Evolutionary conservation across 2,797 vertebrate species (phyloP).

Genomic region (Gallinago nigripennis): DNA sequence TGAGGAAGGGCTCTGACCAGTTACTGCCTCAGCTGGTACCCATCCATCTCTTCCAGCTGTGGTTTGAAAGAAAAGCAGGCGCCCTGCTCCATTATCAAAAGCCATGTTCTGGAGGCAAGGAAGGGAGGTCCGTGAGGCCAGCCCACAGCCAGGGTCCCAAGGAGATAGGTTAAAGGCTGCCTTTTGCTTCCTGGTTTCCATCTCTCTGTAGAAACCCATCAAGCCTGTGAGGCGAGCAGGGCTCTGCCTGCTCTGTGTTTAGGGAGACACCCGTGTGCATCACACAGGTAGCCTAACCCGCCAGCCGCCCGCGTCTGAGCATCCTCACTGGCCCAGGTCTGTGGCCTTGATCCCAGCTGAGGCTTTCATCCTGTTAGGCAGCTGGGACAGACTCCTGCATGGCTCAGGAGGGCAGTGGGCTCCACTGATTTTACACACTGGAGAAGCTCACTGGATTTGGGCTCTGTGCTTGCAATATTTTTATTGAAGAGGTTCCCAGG

Average conservation of each 20-base stretch:
- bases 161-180: background rate
- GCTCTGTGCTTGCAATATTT: background rate
- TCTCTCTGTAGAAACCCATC: background rate
- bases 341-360: background rate
- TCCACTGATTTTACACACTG: background rate
- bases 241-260: background rate
- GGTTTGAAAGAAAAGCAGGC: background rate
- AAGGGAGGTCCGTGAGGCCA: background rate
- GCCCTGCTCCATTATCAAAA: background rate
- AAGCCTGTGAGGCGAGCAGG: background rate
- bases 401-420: background rate
- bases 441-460: background rate
- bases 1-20: background rate
- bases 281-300: background rate
- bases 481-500: background rate
- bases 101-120: background rate
- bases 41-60: background rate
- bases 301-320: fast-evolving
- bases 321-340: background rate
- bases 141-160: background rate
- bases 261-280: background rate
- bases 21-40: background rate
- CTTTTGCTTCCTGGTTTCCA: background rate
- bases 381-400: background rate
- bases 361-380: background rate